A percentile compares a stretch with the other conserved stretches of the same genome.
Conservation (phyloP, 2,888 invertebrate species). For the Eudemis profundana region DNA sequence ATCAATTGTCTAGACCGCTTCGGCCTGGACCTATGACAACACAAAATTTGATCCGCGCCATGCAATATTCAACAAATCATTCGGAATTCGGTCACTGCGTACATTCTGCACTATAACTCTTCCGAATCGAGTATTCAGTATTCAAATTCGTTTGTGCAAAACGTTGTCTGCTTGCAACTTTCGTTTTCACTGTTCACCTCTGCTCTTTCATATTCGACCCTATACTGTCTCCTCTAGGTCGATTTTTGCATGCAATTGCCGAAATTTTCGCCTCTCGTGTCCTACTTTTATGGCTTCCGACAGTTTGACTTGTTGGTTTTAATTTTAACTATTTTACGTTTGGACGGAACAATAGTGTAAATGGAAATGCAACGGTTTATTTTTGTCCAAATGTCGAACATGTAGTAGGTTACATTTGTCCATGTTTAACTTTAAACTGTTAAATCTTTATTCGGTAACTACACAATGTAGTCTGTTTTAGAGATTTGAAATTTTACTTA, state of each 20-base stretch:
- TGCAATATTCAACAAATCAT: conserved; percentile 38
- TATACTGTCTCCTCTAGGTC: conserved; percentile 52
- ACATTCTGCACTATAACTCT: conserved; percentile 32
- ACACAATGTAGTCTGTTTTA: no score
- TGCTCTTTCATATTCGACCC: conserved; percentile 53
- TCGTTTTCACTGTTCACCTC: conserved; percentile 72
- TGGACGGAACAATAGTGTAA: conserved; percentile 50
- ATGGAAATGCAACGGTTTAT: conserved; percentile 36
- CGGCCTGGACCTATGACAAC: conserved; percentile 40
- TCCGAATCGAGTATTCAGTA: conserved; percentile 56
- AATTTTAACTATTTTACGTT: conserved; percentile 76
- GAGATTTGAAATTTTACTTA: no score
- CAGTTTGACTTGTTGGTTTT: conserved; percentile 74
- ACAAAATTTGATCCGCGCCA: conserved; percentile 29
- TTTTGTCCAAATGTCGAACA: conserved; percentile 8
- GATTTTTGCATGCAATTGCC: conserved; percentile 52
- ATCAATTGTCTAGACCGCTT: background rate
- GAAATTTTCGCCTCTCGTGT: conserved; percentile 77
- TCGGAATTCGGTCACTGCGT: conserved; percentile 32
- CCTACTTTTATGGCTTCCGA: conserved; percentile 77
- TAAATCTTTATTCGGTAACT: no score
- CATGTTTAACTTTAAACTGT: background rate
- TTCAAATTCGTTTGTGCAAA: conserved; percentile 83
- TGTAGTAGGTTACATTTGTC: background rate
- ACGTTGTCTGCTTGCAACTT: conserved; percentile 72